Evolutionary conservation across 2,888 invertebrate species (phyloP), one percentile per base, ranked within the genome.

Genomic region (Teleiodes luculella): DNA sequence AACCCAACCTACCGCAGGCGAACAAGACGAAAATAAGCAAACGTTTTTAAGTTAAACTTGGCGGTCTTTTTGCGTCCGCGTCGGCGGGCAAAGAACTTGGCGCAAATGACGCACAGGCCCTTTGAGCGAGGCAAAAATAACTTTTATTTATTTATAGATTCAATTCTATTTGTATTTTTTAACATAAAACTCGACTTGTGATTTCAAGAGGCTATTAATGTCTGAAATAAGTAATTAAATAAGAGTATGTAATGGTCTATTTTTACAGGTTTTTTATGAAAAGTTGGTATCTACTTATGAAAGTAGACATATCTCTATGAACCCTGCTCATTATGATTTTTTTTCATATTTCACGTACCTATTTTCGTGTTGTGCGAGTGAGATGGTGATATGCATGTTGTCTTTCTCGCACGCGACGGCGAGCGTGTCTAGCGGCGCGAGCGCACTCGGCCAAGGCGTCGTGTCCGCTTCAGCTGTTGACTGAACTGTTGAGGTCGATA

Each of bases 331-430:
- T 24, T 24, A 24, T 24, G 3, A 24, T 24, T 4, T 24, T 24
- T 24, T 24, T n/a, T 35, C n/a, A n/a, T 35, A 35, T 16, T 39
- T 1, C n/a, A n/a, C 46, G 30, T 39, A 64, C 62, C 61, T 61
- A 35, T 61, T 60, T 16, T 57, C 53, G 56, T 70, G 67, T 54
- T 66, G 66, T 1, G 80, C 75, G 53, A 85, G 85, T 2, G 85
- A 76, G 73, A 90, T 74, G 57, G 87, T 86, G 67, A 90, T 80
- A 52, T 87, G 86, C 90, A 90, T 90, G 76, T 78, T 83, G 72
- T 90, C 90, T 58, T 80, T 74, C 65, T 88, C 88, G 70, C 90
- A 89, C 67, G 82, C 73, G 30, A 90, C 85, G 2, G 83, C 68
- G 24, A 88, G 73, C 48, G 82, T 84, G 76, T 88, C 88, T 37